A percentile compares a stretch with the other conserved stretches of the same genome.
These are phyloP conservation scores for Lagopus muta DNA, from an alignment of 2,113 vertebrate genomes.

Conservation along the genomic window DNA sequence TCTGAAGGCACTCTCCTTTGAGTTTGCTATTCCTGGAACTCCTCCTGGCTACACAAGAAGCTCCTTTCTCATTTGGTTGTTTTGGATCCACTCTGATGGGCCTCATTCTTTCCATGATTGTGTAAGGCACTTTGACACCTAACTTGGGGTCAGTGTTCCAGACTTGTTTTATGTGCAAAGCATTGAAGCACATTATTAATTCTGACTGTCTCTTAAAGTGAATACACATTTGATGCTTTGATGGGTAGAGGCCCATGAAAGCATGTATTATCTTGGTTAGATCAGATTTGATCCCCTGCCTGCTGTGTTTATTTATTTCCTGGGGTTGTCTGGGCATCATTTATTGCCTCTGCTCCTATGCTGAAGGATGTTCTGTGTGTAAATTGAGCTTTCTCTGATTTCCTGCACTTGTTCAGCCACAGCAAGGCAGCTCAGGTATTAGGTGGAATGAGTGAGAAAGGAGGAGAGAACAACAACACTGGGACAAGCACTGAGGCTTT, in stretches of 20 bases:
- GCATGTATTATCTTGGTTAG: neutral
- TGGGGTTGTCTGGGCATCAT: neutral
- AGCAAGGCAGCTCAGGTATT: neutral
- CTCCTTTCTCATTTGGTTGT: neutral
- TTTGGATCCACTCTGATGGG: neutral
- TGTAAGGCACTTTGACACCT: neutral
- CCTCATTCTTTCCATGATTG: neutral
- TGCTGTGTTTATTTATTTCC: neutral
- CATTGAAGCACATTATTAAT: neutral
- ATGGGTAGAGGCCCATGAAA: neutral
- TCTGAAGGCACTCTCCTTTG: neutral
- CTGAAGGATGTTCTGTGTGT: accelerated
- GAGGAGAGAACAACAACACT: neutral
- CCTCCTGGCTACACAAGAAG: neutral
- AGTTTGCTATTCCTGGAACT: neutral
- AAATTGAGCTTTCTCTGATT: neutral
- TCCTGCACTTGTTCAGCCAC: accelerated
- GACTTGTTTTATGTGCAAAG: neutral
- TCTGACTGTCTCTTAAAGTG: neutral
- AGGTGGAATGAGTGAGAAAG: neutral
- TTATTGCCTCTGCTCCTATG: neutral
- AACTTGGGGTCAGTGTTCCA: neutral
- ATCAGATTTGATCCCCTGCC: neutral
- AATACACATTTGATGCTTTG: neutral
- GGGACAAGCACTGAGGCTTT: neutral